These are phyloP conservation scores for Oppia nitens DNA, from an alignment of 1,140 invertebrate species.

Conservation along the genomic window DNA sequence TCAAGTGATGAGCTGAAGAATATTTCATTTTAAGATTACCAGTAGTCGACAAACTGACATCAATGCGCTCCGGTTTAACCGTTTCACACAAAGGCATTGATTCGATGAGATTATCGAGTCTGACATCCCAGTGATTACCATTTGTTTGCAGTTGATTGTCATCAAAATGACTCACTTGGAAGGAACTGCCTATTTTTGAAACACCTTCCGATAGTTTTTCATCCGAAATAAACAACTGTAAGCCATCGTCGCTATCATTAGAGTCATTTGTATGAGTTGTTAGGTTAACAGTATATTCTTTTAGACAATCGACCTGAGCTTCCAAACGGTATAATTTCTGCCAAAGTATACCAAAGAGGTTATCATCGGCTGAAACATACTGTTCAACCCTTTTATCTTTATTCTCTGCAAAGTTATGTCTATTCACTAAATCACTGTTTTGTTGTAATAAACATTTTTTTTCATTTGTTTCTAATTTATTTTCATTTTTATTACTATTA, in stretches of 20 bases:
- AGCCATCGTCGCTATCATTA: background rate
- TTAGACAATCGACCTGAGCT: background rate
- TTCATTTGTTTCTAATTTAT: background rate
- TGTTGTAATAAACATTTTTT: background rate
- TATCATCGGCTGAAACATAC: background rate
- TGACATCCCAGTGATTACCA: background rate
- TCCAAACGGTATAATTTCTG: background rate
- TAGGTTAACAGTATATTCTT: background rate
- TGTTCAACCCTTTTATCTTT: background rate
- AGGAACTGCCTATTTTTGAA: background rate
- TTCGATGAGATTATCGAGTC: background rate
- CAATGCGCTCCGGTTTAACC: constrained; percentile 6
- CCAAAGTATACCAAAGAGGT: background rate
- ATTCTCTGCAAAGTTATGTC: background rate
- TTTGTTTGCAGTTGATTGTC: no score
- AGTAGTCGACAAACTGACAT: background rate
- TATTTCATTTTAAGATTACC: no score
- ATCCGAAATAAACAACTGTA: background rate
- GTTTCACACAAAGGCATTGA: constrained; percentile 5
- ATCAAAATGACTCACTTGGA: background rate
- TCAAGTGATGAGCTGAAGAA: no score
- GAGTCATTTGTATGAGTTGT: background rate
- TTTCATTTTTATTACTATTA: background rate
- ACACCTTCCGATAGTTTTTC: background rate
- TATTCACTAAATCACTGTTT: background rate